Evolutionary conservation across 1,140 invertebrate species (phyloP).

Genomic region (Drosophila nasuta): DNA sequence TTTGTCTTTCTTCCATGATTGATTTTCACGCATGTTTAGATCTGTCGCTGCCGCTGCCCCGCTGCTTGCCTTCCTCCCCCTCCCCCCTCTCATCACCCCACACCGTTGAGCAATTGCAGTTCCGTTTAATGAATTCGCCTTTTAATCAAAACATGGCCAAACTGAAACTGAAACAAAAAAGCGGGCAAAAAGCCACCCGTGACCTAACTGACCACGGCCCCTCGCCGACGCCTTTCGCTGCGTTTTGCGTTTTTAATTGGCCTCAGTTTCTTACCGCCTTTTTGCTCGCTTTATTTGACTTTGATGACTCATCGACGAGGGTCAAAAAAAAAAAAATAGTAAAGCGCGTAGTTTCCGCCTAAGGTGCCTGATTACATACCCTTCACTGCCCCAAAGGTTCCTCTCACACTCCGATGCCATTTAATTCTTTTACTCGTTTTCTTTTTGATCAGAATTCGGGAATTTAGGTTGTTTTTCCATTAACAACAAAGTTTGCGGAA

Average conservation of each 20-base stretch:
- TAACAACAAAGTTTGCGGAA: too few species aligned
- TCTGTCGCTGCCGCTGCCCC: neutral
- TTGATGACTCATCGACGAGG: slow-evolving; percentile 56
- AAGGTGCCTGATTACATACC: slow-evolving; percentile 22
- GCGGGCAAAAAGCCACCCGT: slow-evolving; percentile 27
- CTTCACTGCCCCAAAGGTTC: slow-evolving; percentile 15
- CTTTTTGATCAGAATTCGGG: too few species aligned
- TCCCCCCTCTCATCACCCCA: neutral
- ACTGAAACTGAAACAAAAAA: neutral
- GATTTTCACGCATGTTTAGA: slow-evolving; percentile 75
- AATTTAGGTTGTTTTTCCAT: too few species aligned
- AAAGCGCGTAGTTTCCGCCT: slow-evolving; percentile 49
- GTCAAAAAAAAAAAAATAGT: slow-evolving; percentile 33
- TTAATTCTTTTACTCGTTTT: too few species aligned
- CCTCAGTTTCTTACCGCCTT: slow-evolving; percentile 13
- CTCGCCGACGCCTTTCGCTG: slow-evolving; percentile 64
- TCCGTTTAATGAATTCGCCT: slow-evolving; percentile 63
- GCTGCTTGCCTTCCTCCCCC: neutral
- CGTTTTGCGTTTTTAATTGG: slow-evolving; percentile 54
- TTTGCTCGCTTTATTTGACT: slow-evolving; percentile 1
- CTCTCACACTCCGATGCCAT: too few species aligned
- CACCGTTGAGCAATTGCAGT: slow-evolving; percentile 33
- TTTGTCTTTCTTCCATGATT: slow-evolving; percentile 66
- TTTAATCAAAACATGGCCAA: slow-evolving; percentile 37
- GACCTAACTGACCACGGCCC: slow-evolving; percentile 29